Conservation (phyloP, 2,888 invertebrate species). For the Cistogaster globosa region DNA sequence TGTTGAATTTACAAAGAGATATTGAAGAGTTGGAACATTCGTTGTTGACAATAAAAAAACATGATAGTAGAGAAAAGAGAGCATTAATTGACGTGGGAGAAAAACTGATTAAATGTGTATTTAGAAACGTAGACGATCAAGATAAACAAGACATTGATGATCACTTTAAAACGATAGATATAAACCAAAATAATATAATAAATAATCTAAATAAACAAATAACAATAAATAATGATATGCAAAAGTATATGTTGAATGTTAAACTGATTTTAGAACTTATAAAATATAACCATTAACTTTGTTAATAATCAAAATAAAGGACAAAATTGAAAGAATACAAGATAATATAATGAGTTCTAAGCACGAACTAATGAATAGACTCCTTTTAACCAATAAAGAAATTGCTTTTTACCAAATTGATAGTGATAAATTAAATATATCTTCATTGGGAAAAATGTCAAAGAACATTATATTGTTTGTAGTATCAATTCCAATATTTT, state of each 20-base stretch:
- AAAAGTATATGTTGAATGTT: conserved; percentile 6
- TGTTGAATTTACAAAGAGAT: conserved; percentile 12
- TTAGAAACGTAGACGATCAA: too few species aligned
- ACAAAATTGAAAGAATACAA: too few species aligned
- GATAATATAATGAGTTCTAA: too few species aligned
- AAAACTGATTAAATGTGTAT: conserved; percentile 13
- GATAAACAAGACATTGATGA: too few species aligned
- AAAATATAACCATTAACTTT: neutral
- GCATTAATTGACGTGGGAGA: conserved; percentile 2
- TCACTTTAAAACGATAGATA: too few species aligned
- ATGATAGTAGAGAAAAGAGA: neutral
- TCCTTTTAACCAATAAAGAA: too few species aligned
- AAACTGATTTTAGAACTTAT: conserved; percentile 6
- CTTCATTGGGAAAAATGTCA: too few species aligned
- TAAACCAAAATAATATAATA: conserved; percentile 8
- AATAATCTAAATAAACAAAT: neutral
- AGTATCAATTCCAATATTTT: too few species aligned
- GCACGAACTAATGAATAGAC: too few species aligned
- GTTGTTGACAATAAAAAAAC: neutral
- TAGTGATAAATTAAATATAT: too few species aligned
- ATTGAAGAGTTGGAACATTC: conserved; percentile 19
- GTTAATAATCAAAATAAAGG: neutral
- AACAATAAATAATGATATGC: conserved; percentile 3
- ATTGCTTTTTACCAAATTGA: too few species aligned
- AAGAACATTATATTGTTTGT: too few species aligned